Base-by-base conservation (phyloP, 2,797 vertebrate species). In the Enoplosus armatus region DNA sequence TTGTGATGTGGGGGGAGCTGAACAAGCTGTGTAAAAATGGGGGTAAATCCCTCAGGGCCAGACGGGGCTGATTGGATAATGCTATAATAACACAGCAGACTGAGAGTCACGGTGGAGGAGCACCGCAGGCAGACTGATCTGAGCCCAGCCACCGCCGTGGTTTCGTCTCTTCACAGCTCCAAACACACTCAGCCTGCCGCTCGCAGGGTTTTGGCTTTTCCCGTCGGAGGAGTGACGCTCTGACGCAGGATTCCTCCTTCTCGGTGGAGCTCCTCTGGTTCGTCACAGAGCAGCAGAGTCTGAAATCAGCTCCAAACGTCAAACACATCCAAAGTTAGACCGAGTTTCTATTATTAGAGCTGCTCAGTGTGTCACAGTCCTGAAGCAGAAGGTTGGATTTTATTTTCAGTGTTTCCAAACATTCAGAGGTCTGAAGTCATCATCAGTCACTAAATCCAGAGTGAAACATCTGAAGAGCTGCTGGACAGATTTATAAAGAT, bases 51-150 rank as follows among this genome's bases (percentile, higher is more conserved):
- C 83, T 77, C 27, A 24, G 78, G 91, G 80, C 88, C 88, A 93
- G 93, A 93, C 89, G 63, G 24, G 79, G 78, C 88, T 90, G 85
- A 88, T 90, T 93, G 91, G 90, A 92, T 92, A 91, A 93, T 92
- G 82, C 83, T 82, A 59, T 92, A 92, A 93, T 92, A 90, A 93
- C 90, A 90, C 75, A 75, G 90, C 77, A 85, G 82, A 74, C 83
- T 77, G 84, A 81, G 84, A 76, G 66, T 75, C 72, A 79, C 77
- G 73, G 84, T 71, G 79, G 73, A 74, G 89, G 70, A 87, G 66
- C 89, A 86, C 89, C 87, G 79, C 89, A 85, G 85, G 31, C 85
- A 47, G 80, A 29, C 87, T 82, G 80, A 86, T 84, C 81, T 37
- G 66, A 71, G 82, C 72, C 70, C 79, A 75, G 82, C 61, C 86